Evolutionary conservation across 2,113 vertebrate genomes (phyloP).

Genomic region (Tragelaphus strepsiceros): DNA sequence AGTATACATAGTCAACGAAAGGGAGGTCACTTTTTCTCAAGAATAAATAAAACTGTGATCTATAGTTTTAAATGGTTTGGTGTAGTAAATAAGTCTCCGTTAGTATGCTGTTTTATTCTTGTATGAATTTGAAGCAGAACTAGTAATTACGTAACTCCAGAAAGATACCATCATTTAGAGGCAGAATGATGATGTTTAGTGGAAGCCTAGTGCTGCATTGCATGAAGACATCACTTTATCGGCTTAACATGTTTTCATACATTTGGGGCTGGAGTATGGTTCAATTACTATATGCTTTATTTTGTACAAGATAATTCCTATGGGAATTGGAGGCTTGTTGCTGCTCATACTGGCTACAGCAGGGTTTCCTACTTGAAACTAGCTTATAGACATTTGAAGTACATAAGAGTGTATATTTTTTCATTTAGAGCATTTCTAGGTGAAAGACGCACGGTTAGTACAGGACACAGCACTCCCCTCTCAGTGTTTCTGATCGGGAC

Average conservation of each 20-base stretch:
- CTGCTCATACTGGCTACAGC: not conserved
- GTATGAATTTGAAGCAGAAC: conserved; percentile 2
- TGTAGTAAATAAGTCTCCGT: not conserved
- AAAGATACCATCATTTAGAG: not conserved
- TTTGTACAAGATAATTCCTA: not conserved
- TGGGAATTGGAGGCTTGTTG: not conserved
- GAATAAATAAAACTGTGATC: not conserved
- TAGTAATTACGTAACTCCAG: not conserved
- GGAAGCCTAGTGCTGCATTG: not conserved
- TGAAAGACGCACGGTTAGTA: not conserved
- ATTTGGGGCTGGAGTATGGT: not conserved
- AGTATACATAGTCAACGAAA: not conserved
- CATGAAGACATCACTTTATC: not conserved
- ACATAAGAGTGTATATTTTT: not conserved
- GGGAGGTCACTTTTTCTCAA: not conserved
- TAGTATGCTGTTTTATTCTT: not conserved
- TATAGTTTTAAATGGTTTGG: not conserved
- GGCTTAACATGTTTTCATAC: not conserved
- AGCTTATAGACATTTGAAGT: not conserved
- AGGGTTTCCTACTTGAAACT: not conserved
- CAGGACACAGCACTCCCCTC: not conserved
- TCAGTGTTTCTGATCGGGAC: not conserved
- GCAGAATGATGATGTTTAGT: not conserved
- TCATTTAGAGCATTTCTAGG: not conserved
- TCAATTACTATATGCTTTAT: not conserved